Percentiles rank a stretch among this genome's conserved stretches.
Conservation (phyloP, 2,888 invertebrate genomes). For the Erannis defoliaria region DNA sequence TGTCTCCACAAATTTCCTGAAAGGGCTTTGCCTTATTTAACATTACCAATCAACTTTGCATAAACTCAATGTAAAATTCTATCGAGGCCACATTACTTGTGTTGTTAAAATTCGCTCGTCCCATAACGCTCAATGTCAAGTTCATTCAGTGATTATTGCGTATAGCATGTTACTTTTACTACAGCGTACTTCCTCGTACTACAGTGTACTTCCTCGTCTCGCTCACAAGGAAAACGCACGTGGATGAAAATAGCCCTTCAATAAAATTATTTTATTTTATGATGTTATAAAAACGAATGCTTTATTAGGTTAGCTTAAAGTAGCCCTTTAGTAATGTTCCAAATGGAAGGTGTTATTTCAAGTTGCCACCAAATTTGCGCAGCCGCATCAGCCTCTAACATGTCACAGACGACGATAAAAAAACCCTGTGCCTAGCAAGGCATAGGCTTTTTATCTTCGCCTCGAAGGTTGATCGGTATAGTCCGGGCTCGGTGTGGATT, state of each 20-base stretch:
- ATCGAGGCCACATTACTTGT: slow-evolving; percentile 18
- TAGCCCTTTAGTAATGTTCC: neutral
- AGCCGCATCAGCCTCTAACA: too few relatives aligned
- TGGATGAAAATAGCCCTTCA: neutral
- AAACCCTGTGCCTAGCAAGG: too few relatives aligned
- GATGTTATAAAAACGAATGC: neutral
- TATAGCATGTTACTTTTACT: neutral
- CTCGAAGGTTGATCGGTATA: too few relatives aligned
- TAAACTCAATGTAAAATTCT: slow-evolving; percentile 30
- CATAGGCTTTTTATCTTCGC: too few relatives aligned
- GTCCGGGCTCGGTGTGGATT: too few relatives aligned
- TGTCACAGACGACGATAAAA: too few relatives aligned
- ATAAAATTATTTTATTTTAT: neutral
- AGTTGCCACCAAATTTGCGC: too few relatives aligned
- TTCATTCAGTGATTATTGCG: slow-evolving; percentile 20
- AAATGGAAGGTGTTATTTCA: too few relatives aligned
- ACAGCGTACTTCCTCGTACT: slow-evolving; percentile 10
- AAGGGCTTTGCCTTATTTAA: slow-evolving; percentile 37
- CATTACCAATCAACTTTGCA: slow-evolving; percentile 19
- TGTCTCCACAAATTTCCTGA: slow-evolving; percentile 21
- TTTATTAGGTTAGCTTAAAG: neutral
- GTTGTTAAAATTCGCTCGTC: slow-evolving; percentile 18
- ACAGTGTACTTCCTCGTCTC: slow-evolving; percentile 8
- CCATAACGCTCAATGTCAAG: slow-evolving; percentile 32
- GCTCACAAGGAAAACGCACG: slow-evolving; percentile 8